Percentiles rank a stretch among this genome's conserved stretches.
phyloP scores from a whole-genome alignment of 2,888 invertebrate genomes.

The Morpho deidamia region DNA sequence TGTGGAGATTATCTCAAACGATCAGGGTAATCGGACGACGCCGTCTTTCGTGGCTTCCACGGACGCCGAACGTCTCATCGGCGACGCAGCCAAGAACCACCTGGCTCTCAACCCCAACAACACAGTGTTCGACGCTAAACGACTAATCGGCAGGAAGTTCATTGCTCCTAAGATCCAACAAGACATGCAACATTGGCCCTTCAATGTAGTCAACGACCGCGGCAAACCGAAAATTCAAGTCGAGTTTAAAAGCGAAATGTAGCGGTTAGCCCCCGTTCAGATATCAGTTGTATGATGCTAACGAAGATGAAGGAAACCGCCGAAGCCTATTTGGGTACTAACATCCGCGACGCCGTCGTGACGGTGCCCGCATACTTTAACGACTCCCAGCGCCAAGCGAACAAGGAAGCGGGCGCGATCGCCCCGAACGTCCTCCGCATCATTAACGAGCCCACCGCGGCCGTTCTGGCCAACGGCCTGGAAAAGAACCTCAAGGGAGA shows the following conservation, averaged over 20 bases:
- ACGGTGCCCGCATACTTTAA: slow-evolving; percentile 86
- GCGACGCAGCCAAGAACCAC: slow-evolving; percentile 93
- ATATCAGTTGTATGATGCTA: slow-evolving; percentile 83
- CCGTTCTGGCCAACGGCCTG: slow-evolving; percentile 84
- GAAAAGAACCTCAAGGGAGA: slow-evolving; percentile 82
- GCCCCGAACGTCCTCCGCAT: slow-evolving; percentile 89
- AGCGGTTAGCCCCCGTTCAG: slow-evolving; percentile 83
- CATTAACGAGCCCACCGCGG: slow-evolving; percentile 90
- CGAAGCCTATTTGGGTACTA: slow-evolving; percentile 83
- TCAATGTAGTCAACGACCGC: slow-evolving; percentile 81
- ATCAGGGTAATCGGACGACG: slow-evolving; percentile 92
- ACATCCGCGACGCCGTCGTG: slow-evolving; percentile 85
- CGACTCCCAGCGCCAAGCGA: too few species aligned
- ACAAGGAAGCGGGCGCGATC: slow-evolving; percentile 84
- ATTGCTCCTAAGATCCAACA: slow-evolving; percentile 86
- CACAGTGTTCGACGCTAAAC: slow-evolving; percentile 87
- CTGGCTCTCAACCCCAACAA: slow-evolving; percentile 86
- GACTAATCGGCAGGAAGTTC: slow-evolving; percentile 88
- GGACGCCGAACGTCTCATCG: slow-evolving; percentile 89
- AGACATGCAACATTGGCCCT: slow-evolving; percentile 92
- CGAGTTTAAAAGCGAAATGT: slow-evolving; percentile 81
- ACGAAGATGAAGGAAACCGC: slow-evolving; percentile 81
- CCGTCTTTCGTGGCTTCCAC: slow-evolving; percentile 94
- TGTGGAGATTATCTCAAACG: slow-evolving; percentile 92
- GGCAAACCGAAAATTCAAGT: slow-evolving; percentile 84